Base-by-base conservation (phyloP, 2,888 invertebrate species). In the Acronicta leporina region DNA sequence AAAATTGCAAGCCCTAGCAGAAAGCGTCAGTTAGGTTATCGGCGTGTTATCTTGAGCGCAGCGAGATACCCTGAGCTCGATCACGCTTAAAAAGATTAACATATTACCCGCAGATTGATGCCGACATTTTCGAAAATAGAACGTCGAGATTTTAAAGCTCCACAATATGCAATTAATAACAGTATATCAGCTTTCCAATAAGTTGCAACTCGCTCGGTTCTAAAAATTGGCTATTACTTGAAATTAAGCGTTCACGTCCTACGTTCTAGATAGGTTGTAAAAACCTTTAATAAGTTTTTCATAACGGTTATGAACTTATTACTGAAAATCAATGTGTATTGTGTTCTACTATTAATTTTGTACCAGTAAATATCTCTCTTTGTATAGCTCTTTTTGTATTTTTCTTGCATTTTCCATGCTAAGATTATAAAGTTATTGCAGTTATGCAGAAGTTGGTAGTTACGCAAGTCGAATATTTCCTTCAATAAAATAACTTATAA, bases 81-180 rank as follows among this genome's bases (percentile, higher is more conserved):
- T 86, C 84, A 86, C 80, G 83, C 82, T 83, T 85, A 83, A 87
- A 88, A 88, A 88, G 85, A 89, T 89, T 87, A 87, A 87, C 86
- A 87, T 87, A 85, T 84, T 86, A 79, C 78, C 76, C 80, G 66
- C 81, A 85, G 81, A 86, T 85, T 87, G 81, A 81, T 79, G 81
- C 68, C 63, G 75, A 80, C 76, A 79, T 68, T 70, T 73, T 70
- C 56, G 57, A 66, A 82, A 84, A 83, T 84, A 56, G 58, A 67
- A 75, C 65, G 63, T 46, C 54, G 63, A 74, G 69, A 82, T 81
- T 82, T 81, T 75, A 75, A 75, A 72, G 66, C 75, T 74, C 61
- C 70, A 65, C 80, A 75, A 76, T 80, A 78, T 76, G 75, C 77
- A 73, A 80, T 84, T 82, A 83, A 82, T 82, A 77, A 76, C 70